Evolutionary conservation across 2,797 vertebrate species (phyloP), one percentile per base, ranked within the genome.

Genomic region (Gambelia wislizenii): DNA sequence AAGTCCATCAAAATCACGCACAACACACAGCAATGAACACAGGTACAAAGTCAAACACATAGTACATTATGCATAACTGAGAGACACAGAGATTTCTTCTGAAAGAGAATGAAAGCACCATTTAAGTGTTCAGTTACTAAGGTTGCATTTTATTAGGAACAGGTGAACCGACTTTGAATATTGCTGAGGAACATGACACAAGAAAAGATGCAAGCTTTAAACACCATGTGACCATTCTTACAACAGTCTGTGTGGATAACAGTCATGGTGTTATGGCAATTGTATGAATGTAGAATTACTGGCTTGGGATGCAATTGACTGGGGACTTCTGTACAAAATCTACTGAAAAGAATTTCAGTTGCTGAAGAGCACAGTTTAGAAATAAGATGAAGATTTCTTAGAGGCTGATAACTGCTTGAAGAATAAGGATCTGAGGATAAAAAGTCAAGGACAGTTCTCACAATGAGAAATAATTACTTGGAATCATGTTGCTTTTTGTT

Each of bases 81-180:
- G 6, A 78, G 14, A 52, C 47, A 49, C 2, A 13, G 6, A 78
- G 42, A 52, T 3, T n/a, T n/a, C n/a, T n/a, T n/a, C n/a, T n/a
- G n/a, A 87, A 25, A 75, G 6, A 86, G n/a, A 88, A 87, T 86
- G 61, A 82, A 89, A 7, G 25, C 42, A 4, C 90, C 90, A 30
- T 69, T 47, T 89, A 42, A 27, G 3, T 84, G 12, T 80, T 87
- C 36, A 54, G n/a, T 54, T 72, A 87, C 49, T 56, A 70, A 42
- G 54, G 42, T 75, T 67, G 9, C 87, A 42, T 74, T 10, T 85
- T 92, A 3, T 77, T 70, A n/a, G 49, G 77, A 92, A 89, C 81
- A 85, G 76, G 5, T 22, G 36, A 70, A 7, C 14, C 81, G 42
- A 42, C 87, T n/a, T n/a, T 89, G 91, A 93, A 87, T 44, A 89